Evolutionary conservation across 1,140 invertebrate genomes (phyloP).

Genomic region (Ceratoteleas bidentatus): DNA sequence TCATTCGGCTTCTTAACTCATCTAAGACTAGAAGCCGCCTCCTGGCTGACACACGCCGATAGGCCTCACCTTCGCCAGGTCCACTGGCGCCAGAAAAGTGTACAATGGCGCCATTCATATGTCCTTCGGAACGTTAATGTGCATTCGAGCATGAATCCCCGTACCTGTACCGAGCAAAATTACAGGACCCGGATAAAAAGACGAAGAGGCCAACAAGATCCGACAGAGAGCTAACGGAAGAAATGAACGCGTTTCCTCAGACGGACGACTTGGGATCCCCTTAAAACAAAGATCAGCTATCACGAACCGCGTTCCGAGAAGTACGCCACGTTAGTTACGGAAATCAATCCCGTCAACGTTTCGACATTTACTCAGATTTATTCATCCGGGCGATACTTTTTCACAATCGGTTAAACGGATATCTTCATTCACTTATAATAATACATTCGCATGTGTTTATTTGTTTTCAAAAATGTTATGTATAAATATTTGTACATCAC

Average conservation of each 20-base stretch:
- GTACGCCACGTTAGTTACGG: slow-evolving; percentile 33
- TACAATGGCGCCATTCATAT: slow-evolving; percentile 69
- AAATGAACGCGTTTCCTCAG: slow-evolving; percentile 46
- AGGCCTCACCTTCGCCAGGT: slow-evolving; percentile 48
- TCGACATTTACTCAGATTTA: slow-evolving; percentile 44
- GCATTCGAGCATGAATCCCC: slow-evolving; percentile 51
- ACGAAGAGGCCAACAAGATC: neutral
- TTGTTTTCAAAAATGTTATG: neutral
- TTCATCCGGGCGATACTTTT: slow-evolving; percentile 33
- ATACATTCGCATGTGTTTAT: slow-evolving; percentile 41
- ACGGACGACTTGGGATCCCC: slow-evolving; percentile 15
- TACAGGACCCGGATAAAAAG: slow-evolving; percentile 45
- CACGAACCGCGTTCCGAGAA: slow-evolving; percentile 25
- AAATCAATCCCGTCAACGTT: slow-evolving; percentile 38
- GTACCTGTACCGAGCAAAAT: slow-evolving; percentile 48
- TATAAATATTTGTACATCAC: too few species aligned
- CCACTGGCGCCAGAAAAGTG: slow-evolving; percentile 70
- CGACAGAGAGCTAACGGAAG: neutral
- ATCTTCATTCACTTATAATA: slow-evolving; percentile 53
- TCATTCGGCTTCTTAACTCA: slow-evolving; percentile 21
- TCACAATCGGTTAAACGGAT: slow-evolving; percentile 39
- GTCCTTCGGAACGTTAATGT: slow-evolving; percentile 64
- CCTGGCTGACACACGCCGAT: slow-evolving; percentile 42
- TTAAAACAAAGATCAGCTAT: slow-evolving; percentile 46
- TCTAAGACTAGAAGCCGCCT: slow-evolving; percentile 42